Evolutionary conservation across 2,888 invertebrate species (phyloP).

Genomic region (Drosophila mayaguana): DNA sequence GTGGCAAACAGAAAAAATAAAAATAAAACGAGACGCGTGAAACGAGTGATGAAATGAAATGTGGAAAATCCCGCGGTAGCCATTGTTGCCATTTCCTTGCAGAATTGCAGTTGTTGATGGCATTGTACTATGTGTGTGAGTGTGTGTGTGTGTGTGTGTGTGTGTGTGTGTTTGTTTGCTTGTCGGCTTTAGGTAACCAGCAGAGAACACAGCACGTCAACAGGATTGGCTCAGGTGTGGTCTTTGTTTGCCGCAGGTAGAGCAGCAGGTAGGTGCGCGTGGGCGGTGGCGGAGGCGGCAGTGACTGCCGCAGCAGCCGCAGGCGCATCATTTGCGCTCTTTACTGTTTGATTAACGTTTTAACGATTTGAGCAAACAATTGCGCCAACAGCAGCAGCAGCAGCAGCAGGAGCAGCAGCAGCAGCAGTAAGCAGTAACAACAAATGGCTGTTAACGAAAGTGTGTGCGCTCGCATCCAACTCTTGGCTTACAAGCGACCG

Average conservation of each 20-base stretch:
- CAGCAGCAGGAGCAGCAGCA: conserved; percentile 1
- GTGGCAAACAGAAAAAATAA: not conserved
- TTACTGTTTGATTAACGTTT: conserved; percentile 79
- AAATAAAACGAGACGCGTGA: conserved; percentile 1
- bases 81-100: conserved; percentile 29
- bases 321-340: conserved; percentile 74
- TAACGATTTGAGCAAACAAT: conserved; percentile 80
- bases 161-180: conserved; percentile 37
- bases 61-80: conserved; percentile 31
- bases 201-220: conserved; percentile 51
- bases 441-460: conserved; percentile 32
- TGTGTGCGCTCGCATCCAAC: conserved; percentile 22
- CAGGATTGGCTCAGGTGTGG: conserved; percentile 55
- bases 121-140: conserved; percentile 33
- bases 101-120: conserved; percentile 16
- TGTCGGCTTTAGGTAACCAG: conserved; percentile 67
- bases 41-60: conserved; percentile 49
- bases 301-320: conserved; percentile 39
- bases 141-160: conserved; percentile 35
- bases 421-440: conserved; percentile 45
- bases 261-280: conserved; percentile 2
- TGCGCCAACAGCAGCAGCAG: conserved; percentile 56
- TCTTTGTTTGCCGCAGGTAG: conserved; percentile 51
- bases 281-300: not conserved
- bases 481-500: conserved; percentile 19